Base-by-base conservation (phyloP, 1,140 invertebrate genomes). In the Brachionus angularis region DNA sequence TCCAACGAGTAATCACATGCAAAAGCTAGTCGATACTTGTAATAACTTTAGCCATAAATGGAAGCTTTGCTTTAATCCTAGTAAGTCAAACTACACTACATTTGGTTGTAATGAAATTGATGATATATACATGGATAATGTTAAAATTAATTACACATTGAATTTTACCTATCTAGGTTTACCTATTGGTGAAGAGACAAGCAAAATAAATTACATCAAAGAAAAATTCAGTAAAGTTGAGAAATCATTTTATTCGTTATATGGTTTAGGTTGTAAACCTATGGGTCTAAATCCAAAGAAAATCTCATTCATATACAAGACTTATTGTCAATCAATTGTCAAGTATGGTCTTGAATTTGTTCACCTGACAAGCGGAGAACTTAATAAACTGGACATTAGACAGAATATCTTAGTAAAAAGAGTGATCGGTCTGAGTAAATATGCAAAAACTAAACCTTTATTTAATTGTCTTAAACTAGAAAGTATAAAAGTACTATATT, bases 331-430 rank as follows among this genome's bases (percentile, higher is more conserved):
- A 18, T 47, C 46, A 47, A 23, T 47, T 1, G 18, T 47, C 18
- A 14, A 18, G 1, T 47, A 23, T 47, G 46, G 46, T 1, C 18
- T 47, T 14, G 46, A 47, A 18, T 2, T 16, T 12, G 2, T 47
- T 1, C 14, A 47, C 18, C n/a, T n/a, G n/a, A n/a, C n/a, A n/a
- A 47, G 1, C 18, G 25, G 8, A 12, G 25, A 2, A 5, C 1
- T 23, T 12, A 5, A 47, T 7, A 16, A 14, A 47, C 4, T 47
- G 18, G 25, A 47, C 18, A 47, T 47, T 2, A 16, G 46, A 1
- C 46, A 47, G 25, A 47, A 47, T 47, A 47, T 47, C 2, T 5
- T 47, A 47, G 25, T 47, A 47, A 47, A 47, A n/a, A n/a, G n/a
- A n/a, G n/a, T n/a, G n/a, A n/a, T n/a, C n/a, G n/a, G n/a, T n/a